Evolutionary conservation across 2,888 invertebrate genomes (phyloP).

Genomic region (Microctonus brassicae): DNA sequence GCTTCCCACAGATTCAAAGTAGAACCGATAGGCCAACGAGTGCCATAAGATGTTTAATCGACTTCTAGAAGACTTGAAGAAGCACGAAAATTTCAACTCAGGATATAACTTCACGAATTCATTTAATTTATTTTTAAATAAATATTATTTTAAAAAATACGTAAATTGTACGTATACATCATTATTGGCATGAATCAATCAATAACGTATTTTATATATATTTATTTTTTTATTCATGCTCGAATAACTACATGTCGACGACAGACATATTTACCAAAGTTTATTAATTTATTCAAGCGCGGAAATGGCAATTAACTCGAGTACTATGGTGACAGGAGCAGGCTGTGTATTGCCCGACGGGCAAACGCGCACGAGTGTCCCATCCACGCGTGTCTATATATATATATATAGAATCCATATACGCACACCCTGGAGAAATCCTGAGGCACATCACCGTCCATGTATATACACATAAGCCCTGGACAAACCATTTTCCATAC

Average conservation of each 20-base stretch:
- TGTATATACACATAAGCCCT: conserved; percentile 13
- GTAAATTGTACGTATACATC: background rate
- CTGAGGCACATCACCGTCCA: conserved; percentile 38
- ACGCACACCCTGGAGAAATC: conserved; percentile 36
- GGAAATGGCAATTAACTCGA: conserved; percentile 68
- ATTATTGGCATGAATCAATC: conserved; percentile 15
- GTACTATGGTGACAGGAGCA: conserved; percentile 68
- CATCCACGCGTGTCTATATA: conserved; percentile 40
- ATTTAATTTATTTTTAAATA: no score
- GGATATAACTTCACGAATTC: no score
- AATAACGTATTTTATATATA: no score
- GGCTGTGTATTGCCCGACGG: conserved; percentile 58
- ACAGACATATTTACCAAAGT: conserved; percentile 57
- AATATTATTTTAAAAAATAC: no score
- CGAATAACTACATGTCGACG: conserved; percentile 52
- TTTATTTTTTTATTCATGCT: no score
- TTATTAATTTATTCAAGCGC: conserved; percentile 69
- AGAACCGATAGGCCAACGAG: no score
- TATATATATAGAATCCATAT: conserved; percentile 23
- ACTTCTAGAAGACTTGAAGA: no score
- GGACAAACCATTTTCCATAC: background rate
- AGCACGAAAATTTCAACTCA: no score
- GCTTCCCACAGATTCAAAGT: no score
- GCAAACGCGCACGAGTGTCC: conserved; percentile 52
- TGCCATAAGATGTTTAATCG: no score